Evolutionary conservation across 2,888 invertebrate genomes (phyloP).

Genomic region (Apamea sordens): DNA sequence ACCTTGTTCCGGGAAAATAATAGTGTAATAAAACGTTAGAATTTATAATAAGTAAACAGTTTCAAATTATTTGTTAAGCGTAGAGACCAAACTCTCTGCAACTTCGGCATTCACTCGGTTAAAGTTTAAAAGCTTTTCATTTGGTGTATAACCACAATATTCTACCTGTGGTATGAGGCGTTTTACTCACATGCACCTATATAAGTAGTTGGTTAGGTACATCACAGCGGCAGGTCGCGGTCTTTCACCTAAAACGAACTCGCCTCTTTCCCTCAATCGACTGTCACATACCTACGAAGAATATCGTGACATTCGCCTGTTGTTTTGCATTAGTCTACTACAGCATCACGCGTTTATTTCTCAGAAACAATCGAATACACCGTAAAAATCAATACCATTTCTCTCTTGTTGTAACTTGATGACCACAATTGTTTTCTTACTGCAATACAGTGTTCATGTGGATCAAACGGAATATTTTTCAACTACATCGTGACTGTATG

Average conservation of each 20-base stretch:
- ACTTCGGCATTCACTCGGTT: not conserved
- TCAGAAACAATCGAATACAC: constrained; percentile 28
- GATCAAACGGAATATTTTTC: not conserved
- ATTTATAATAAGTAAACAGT: not conserved
- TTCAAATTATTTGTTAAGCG: not conserved
- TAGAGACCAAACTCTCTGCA: not conserved
- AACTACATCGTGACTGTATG: not conserved
- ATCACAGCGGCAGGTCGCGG: constrained; percentile 8
- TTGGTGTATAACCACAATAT: constrained; percentile 14
- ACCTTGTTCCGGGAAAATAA: not conserved
- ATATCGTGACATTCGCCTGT: constrained; percentile 2
- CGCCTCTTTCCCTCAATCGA: constrained; percentile 18
- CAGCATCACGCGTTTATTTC: constrained; percentile 16
- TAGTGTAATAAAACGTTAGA: not conserved
- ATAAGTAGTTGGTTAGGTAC: not conserved
- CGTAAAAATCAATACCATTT: constrained; percentile 14
- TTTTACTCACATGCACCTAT: not conserved
- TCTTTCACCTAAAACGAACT: constrained; percentile 23
- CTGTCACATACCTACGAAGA: constrained; percentile 9
- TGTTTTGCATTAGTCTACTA: not conserved
- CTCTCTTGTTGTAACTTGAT: constrained; percentile 19
- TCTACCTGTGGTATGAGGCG: not conserved
- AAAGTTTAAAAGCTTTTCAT: constrained; percentile 20
- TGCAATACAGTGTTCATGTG: no score
- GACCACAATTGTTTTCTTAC: constrained; percentile 11